A percentile compares a stretch with the other conserved stretches of the same genome.
phyloP scores from a whole-genome alignment of 92 coral and sea anemone species.

The Bergia puertoricense region DNA sequence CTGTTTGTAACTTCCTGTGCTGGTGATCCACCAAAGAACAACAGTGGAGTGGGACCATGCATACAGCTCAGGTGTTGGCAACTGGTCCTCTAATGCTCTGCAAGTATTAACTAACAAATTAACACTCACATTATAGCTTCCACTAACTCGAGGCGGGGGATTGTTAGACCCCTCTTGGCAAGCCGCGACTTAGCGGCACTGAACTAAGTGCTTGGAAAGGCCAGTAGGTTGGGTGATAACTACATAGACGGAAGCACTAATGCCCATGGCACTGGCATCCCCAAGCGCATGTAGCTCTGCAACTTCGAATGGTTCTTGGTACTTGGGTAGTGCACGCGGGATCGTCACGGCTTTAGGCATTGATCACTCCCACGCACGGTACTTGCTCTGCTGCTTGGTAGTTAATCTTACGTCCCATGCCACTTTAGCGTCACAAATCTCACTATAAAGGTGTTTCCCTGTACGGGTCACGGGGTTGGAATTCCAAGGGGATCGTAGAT shows the following conservation, averaged over 20 bases:
- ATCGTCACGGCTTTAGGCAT: not conserved
- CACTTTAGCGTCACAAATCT: not conserved
- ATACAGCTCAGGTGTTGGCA: slow-evolving; percentile 20
- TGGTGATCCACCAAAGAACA: slow-evolving; percentile 38
- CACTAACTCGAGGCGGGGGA: slow-evolving; percentile 8
- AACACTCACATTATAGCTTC: slow-evolving; percentile 34
- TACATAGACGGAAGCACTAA: slow-evolving; percentile 60
- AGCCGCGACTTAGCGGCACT: slow-evolving; percentile 32
- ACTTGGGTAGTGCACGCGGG: not conserved
- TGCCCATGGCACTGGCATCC: slow-evolving; percentile 58
- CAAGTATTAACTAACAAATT: slow-evolving; percentile 17
- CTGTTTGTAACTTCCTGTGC: slow-evolving; percentile 39
- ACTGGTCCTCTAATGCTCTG: slow-evolving; percentile 9
- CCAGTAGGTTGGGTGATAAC: slow-evolving; percentile 48
- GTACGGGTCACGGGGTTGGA: too few relatives aligned
- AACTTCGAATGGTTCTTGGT: slow-evolving; percentile 39
- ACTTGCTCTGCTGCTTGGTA: not conserved
- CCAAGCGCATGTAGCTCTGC: slow-evolving; percentile 60
- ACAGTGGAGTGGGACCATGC: slow-evolving; percentile 53
- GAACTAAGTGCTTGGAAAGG: slow-evolving; percentile 45
- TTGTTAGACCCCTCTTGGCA: not conserved
- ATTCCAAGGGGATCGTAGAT: too few relatives aligned
- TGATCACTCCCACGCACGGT: not conserved
- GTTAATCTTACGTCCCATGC: not conserved
- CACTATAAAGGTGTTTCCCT: not conserved